Evolutionary conservation across 1,140 invertebrate species (phyloP).

Genomic region (Cylas formicarius): DNA sequence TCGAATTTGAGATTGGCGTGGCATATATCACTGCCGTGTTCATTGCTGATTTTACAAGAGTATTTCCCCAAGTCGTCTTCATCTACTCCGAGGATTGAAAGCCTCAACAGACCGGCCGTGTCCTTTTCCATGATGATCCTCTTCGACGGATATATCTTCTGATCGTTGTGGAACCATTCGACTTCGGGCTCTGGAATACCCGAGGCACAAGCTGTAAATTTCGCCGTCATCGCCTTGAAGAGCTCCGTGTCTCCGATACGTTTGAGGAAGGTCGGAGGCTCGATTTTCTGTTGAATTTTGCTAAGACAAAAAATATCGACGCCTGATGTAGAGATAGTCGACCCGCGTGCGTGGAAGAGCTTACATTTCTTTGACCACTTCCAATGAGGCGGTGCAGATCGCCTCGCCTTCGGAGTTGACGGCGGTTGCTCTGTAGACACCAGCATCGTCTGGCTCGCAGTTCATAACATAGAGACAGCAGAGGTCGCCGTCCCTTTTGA

Average conservation of each 20-base stretch:
- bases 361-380: conserved; percentile 78
- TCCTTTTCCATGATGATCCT: conserved; percentile 76
- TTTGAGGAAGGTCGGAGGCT: conserved; percentile 82
- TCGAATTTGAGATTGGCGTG: conserved; percentile 74
- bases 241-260: conserved; percentile 82
- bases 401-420: conserved; percentile 74
- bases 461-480: conserved; percentile 68
- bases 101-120: conserved; percentile 67
- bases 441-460: conserved; percentile 59
- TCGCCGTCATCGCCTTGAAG: conserved; percentile 79
- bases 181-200: conserved; percentile 81
- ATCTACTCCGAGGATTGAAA: conserved; percentile 67
- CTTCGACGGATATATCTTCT: conserved; percentile 71
- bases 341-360: conserved; percentile 32
- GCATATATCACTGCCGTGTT: conserved; percentile 76
- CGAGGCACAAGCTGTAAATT: conserved; percentile 82
- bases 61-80: conserved; percentile 77
- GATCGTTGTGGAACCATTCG: conserved; percentile 76
- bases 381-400: conserved; percentile 62
- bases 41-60: conserved; percentile 71
- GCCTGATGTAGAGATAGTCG: neutral
- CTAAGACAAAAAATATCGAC: conserved; percentile 40
- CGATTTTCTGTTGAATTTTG: conserved; percentile 64
- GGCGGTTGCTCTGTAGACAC: conserved; percentile 69
- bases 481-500: conserved; percentile 72